Base-by-base conservation (phyloP, 2,888 invertebrate species). In the Harpalus rufipes region DNA sequence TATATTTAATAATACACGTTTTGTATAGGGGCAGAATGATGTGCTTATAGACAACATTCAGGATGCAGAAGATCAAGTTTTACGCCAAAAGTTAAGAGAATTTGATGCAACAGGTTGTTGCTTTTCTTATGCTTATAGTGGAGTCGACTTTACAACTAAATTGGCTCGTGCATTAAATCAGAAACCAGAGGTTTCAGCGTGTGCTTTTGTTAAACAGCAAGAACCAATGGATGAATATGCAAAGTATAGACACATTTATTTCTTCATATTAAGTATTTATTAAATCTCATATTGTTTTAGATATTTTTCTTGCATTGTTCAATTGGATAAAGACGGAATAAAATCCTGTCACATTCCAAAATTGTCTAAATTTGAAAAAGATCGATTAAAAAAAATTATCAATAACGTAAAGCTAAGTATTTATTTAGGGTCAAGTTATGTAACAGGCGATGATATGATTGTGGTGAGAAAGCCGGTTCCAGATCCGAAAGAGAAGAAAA, bases 191-290 rank as follows among this genome's bases (percentile, higher is more conserved):
- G 88, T 90, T 65, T 88, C 89, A 4, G 91, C 91, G 81, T 90
- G 89, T 85, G 90, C 90, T 61, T 91, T 89, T 87, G 90, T 91
- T 7, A 86, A 88, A 21, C 91, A 91, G 88, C 88, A 88, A 0
- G 90, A 89, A 1, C 90, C 90, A 79, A 89, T 90, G 41, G 88
- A 87, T 25, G 87, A 88, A 59, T 90, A 90, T 87, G 87, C 90
- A 44, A 89, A 90, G 0, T 91, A 91, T 32, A 32, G 3, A 21
- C 3, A 21, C 6, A 32, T 32, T 5, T 5, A 5, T 32, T 32
- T 32, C 32, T 32, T 32, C 32, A 32, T 32, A 32, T 32, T 32
- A 32, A 32, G 32, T 32, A 32, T 32, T 32, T 51, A 18, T 10
- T 21, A 63, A 63, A 63, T 63, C 21, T 63, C 8, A 61, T 61